These are phyloP conservation scores for Siniperca obscura DNA, from an alignment of 2,797 vertebrate species.

Conservation along the genomic window DNA sequence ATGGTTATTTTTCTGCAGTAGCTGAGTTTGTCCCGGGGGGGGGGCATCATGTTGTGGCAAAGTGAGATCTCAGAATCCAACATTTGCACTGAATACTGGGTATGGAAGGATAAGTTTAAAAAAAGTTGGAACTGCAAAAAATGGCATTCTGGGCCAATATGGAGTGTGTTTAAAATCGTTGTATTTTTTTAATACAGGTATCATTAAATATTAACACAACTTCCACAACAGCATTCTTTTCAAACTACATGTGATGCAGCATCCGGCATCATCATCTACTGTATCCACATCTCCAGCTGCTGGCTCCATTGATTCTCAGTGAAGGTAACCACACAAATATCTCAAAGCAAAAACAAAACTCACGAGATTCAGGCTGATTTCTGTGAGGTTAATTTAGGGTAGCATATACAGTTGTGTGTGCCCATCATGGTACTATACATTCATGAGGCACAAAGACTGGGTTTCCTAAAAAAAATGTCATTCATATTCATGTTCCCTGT, in stretches of 20 bases:
- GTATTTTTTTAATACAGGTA: conserved; percentile 67
- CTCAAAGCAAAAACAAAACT: conserved; percentile 32
- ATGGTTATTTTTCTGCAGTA: no score
- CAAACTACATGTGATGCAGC: background rate
- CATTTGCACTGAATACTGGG: background rate
- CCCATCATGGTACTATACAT: conserved; percentile 65
- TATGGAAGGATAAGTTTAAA: background rate
- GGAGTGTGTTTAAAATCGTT: conserved; percentile 32
- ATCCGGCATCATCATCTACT: background rate
- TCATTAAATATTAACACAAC: conserved; percentile 40
- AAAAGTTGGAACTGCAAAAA: background rate
- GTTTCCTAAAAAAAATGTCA: conserved; percentile 10
- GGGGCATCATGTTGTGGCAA: no score
- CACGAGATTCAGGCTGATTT: conserved; percentile 2
- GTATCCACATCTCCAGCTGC: background rate
- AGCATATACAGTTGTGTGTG: conserved; percentile 33
- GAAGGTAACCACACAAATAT: background rate
- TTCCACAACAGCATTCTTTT: conserved; percentile 29
- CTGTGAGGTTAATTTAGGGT: background rate
- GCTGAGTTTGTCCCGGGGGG: no score
- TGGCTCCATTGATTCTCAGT: background rate
- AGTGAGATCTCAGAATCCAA: background rate
- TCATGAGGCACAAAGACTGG: conserved; percentile 69
- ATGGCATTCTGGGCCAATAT: no score
- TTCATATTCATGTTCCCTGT: conserved; percentile 11